A percentile compares a stretch with the other conserved stretches of the same genome.
phyloP scores from a whole-genome alignment of 2,888 invertebrate genomes.

The Megalurothrips usitatus region DNA sequence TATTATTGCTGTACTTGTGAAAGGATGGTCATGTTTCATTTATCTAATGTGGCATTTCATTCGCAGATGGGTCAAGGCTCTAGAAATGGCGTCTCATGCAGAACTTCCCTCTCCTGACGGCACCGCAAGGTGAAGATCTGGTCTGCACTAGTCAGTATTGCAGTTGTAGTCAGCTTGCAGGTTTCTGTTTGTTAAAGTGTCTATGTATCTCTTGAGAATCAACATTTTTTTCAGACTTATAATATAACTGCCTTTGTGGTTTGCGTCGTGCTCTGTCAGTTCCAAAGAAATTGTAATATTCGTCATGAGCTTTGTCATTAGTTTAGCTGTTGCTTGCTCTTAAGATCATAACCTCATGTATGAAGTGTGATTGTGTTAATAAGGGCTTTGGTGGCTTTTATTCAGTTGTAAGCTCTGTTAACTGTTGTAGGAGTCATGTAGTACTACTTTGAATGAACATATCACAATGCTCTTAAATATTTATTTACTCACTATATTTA shows the following conservation, averaged over 20 bases:
- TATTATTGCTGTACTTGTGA: background rate
- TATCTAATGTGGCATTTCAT: background rate
- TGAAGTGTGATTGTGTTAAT: background rate
- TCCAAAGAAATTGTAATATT: background rate
- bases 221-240: background rate
- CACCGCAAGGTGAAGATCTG: background rate
- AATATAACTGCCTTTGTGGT: background rate
- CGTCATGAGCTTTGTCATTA: background rate
- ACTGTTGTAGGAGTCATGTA: no score
- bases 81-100: constrained; percentile 50
- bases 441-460: background rate
- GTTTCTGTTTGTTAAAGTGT: background rate
- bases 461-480: background rate
- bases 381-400: background rate
- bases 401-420: no score
- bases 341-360: background rate
- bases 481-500: background rate
- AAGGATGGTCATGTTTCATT: background rate
- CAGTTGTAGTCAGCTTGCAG: background rate
- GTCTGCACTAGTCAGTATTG: constrained; percentile 7
- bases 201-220: background rate
- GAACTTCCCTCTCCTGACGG: constrained; percentile 45
- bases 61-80: constrained; percentile 50
- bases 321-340: background rate
- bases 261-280: background rate